phyloP scores from a whole-genome alignment of 92 coral and sea anemone species.

The Nematostella vectensis region DNA sequence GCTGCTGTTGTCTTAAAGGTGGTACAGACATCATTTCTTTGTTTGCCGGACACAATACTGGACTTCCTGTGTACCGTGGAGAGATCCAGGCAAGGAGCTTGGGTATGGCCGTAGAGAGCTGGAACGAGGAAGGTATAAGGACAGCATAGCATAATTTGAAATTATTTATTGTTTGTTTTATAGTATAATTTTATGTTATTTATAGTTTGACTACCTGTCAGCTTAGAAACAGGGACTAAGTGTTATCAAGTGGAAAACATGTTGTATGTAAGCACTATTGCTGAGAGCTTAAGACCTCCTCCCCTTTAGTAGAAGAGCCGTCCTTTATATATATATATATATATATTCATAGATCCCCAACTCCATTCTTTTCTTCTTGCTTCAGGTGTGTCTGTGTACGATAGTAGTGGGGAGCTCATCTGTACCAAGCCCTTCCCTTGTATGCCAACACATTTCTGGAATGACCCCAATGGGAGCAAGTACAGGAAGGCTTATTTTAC shows the following conservation, averaged over 20 bases:
- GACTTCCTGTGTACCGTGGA: slow-evolving; percentile 90
- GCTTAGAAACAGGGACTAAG: too few relatives aligned
- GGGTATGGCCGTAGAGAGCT: slow-evolving; percentile 98
- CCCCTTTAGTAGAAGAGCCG: too few relatives aligned
- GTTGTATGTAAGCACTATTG: too few relatives aligned
- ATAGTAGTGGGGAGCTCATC: slow-evolving; percentile 88
- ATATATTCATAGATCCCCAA: too few relatives aligned
- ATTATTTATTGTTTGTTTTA: too few relatives aligned
- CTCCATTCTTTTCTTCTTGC: not conserved
- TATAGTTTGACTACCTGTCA: too few relatives aligned
- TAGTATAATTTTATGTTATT: too few relatives aligned
- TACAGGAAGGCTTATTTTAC: slow-evolving; percentile 90
- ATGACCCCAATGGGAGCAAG: slow-evolving; percentile 72
- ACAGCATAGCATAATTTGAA: not conserved
- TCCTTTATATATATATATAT: too few relatives aligned
- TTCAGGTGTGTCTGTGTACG: slow-evolving; percentile 60
- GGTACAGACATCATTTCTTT: slow-evolving; percentile 96
- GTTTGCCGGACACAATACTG: slow-evolving; percentile 88
- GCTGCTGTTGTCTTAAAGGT: slow-evolving; percentile 44
- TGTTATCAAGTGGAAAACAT: too few relatives aligned
- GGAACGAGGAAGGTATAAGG: slow-evolving; percentile 69
- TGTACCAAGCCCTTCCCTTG: slow-evolving; percentile 93
- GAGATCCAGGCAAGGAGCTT: slow-evolving; percentile 93
- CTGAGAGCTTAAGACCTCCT: too few relatives aligned
- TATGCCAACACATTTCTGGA: slow-evolving; percentile 95